phyloP scores from a whole-genome alignment of 1,140 invertebrate species.

The Neuroterus valhalla region DNA sequence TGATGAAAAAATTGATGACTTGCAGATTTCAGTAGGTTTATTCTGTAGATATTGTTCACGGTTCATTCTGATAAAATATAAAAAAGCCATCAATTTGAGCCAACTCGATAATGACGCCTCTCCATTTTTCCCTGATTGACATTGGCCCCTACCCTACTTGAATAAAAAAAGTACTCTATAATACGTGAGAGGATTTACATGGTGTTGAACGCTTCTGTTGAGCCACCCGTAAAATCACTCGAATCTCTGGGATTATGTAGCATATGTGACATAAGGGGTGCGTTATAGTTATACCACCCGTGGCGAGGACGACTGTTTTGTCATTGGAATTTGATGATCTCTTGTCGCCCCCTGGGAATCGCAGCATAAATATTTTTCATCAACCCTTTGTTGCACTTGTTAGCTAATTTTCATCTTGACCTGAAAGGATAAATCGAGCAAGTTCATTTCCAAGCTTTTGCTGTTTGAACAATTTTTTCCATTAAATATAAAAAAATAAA shows the following conservation, averaged over 20 bases:
- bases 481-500: too few relatives aligned
- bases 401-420: conserved; percentile 15
- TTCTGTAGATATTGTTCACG: background rate
- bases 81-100: conserved; percentile 47
- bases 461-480: too few relatives aligned
- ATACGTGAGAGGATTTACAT: conserved; percentile 15
- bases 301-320: conserved; percentile 56
- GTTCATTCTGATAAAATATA: background rate
- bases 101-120: conserved; percentile 32
- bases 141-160: background rate
- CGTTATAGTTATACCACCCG: conserved; percentile 42
- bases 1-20: conserved; percentile 36
- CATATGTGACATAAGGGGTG: conserved; percentile 57
- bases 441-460: too few relatives aligned
- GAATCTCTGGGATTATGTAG: conserved; percentile 31
- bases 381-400: conserved; percentile 56
- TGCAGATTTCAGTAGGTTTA: conserved; percentile 32
- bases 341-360: conserved; percentile 45
- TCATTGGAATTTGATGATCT: conserved; percentile 71
- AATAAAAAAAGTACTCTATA: background rate
- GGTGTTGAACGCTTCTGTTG: conserved; percentile 9
- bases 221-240: conserved; percentile 28
- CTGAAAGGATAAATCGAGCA: too few relatives aligned
- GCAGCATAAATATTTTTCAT: conserved; percentile 56
- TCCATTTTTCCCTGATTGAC: conserved; percentile 27